Evolutionary conservation across 2,888 invertebrate species (phyloP).

Genomic region (Dioctria linearis): DNA sequence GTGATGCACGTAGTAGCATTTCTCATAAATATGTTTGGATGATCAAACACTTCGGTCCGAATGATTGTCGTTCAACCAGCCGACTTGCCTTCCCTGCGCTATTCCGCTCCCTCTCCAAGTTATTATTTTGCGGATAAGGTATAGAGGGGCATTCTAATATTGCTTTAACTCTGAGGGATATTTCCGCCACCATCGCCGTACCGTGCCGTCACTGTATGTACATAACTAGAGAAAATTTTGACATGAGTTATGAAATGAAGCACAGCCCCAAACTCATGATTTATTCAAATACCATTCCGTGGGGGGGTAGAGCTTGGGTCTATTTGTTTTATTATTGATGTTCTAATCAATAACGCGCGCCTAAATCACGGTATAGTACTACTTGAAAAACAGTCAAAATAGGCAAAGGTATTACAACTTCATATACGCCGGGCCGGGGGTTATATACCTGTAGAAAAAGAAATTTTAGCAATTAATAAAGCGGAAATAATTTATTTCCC

Average conservation of each 20-base stretch:
- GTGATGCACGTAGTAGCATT: slow-evolving; percentile 55
- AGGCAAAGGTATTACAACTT: too few relatives aligned
- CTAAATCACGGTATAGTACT: slow-evolving; percentile 25
- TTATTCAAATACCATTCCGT: slow-evolving; percentile 36
- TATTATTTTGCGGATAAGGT: too few relatives aligned
- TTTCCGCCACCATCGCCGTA: not conserved
- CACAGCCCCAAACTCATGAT: slow-evolving; percentile 38
- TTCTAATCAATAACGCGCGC: slow-evolving; percentile 44
- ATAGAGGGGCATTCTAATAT: too few relatives aligned
- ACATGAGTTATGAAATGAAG: slow-evolving; percentile 45
- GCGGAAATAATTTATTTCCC: slow-evolving; percentile 30
- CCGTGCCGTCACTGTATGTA: not conserved
- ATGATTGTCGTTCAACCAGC: slow-evolving; percentile 23
- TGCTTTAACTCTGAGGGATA: too few relatives aligned
- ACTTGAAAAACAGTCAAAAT: too few relatives aligned
- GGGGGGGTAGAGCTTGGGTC: not conserved
- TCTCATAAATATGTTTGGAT: slow-evolving; percentile 48
- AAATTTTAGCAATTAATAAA: slow-evolving; percentile 20
- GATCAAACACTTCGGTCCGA: slow-evolving; percentile 47
- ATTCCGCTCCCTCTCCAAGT: too few relatives aligned
- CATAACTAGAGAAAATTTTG: slow-evolving; percentile 25
- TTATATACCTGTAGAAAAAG: slow-evolving; percentile 23
- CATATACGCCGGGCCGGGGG: not conserved
- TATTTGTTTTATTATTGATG: slow-evolving; percentile 39
- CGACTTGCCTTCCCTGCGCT: not conserved